Conservation (phyloP, 2,113 vertebrate genomes). For the Microcebus ravelobensis region DNA sequence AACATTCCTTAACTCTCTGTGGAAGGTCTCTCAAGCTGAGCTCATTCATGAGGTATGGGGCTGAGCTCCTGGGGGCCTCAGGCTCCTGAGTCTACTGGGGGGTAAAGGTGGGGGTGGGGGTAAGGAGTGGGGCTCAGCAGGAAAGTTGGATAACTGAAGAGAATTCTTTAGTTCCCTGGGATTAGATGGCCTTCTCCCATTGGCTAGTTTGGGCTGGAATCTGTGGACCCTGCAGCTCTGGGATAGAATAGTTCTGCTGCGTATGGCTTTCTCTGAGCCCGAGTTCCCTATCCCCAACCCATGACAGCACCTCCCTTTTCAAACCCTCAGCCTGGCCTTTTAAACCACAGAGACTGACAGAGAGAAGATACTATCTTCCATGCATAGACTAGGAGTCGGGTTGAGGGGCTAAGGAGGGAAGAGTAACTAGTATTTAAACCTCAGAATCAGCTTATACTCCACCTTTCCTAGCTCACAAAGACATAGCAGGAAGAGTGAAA, state of each 20-base stretch:
- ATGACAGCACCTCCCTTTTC: constrained; percentile 60
- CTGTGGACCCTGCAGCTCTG: constrained; percentile 78
- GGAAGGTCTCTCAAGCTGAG: not conserved
- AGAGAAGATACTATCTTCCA: not conserved
- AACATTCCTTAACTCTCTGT: constrained; percentile 25
- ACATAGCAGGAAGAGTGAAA: not conserved
- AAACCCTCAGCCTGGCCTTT: constrained; percentile 46
- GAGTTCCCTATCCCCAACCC: constrained; percentile 50
- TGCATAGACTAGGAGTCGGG: not conserved
- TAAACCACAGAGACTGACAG: not conserved
- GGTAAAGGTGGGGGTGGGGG: constrained; percentile 47
- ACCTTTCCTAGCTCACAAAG: not conserved
- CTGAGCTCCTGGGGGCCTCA: constrained; percentile 20
- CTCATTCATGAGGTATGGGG: not conserved
- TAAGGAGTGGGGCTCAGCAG: constrained; percentile 53
- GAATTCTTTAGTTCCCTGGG: constrained; percentile 71
- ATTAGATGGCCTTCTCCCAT: constrained; percentile 68
- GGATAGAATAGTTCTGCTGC: constrained; percentile 78
- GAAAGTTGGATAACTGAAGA: constrained; percentile 65
- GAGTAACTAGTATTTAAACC: not conserved
- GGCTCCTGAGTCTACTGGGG: constrained; percentile 15
- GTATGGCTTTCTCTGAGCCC: constrained; percentile 65
- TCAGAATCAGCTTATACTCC: not conserved
- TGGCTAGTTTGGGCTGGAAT: constrained; percentile 75
- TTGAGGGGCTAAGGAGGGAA: not conserved